phyloP scores from a whole-genome alignment of 2,113 vertebrate genomes.

The Tragelaphus strepsiceros region DNA sequence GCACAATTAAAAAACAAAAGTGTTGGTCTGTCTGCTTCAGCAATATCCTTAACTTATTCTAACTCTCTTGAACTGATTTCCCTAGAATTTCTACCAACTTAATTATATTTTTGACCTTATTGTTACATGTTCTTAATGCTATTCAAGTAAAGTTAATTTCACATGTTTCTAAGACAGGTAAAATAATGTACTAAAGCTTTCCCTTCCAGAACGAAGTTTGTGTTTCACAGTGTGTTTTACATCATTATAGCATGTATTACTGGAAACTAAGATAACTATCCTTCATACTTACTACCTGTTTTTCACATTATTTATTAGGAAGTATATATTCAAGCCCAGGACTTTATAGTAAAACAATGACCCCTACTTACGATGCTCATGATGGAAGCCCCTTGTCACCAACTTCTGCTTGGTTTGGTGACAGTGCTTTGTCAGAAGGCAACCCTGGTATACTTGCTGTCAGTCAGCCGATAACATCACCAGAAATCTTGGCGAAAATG shows the following conservation, averaged over 20 bases:
- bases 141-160: background rate
- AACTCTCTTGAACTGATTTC: conserved; percentile 70
- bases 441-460: conserved; percentile 98
- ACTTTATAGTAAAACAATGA: conserved; percentile 99
- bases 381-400: conserved; percentile 98
- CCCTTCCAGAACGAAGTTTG: conserved; percentile 44
- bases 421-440: conserved; percentile 97
- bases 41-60: conserved; percentile 69
- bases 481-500: conserved; percentile 94
- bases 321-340: conserved; percentile 99
- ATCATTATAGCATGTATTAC: background rate
- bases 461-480: conserved; percentile 95
- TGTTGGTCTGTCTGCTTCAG: conserved; percentile 71
- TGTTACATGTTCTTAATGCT: conserved; percentile 15
- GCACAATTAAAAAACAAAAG: conserved; percentile 69
- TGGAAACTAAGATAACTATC: background rate
- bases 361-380: conserved; percentile 96
- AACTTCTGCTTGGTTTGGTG: conserved; percentile 98
- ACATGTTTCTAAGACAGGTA: conserved; percentile 30
- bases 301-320: conserved; percentile 83
- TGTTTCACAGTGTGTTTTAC: conserved; percentile 35
- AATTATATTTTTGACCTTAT: conserved; percentile 16
- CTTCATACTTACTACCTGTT: conserved; percentile 1
- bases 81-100: conserved; percentile 53
- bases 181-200: conserved; percentile 57